Conservation (phyloP, 2,113 vertebrate genomes). For the Tachuris rubrigastra region DNA sequence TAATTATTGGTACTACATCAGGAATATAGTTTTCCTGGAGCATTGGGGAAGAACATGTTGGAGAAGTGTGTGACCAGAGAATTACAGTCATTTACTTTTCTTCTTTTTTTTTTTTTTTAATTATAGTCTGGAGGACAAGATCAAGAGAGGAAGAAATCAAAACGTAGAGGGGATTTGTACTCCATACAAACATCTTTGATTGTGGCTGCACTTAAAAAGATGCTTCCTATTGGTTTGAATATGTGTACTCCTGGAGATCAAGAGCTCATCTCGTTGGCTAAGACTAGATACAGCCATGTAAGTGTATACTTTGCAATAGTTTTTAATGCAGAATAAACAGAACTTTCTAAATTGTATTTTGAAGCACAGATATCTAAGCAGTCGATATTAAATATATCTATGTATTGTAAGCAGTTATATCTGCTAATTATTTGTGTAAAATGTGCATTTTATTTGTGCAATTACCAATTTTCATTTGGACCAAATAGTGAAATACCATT, state of each 20-base stretch:
- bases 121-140: slow-evolving; percentile 94
- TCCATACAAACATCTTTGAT: slow-evolving; percentile 98
- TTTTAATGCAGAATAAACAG: neutral
- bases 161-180: slow-evolving; percentile 93
- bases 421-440: neutral
- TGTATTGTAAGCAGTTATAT: neutral
- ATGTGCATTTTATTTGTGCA: neutral
- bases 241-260: slow-evolving; percentile 98
- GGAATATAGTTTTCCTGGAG: neutral
- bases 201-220: slow-evolving; percentile 96
- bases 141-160: slow-evolving; percentile 95
- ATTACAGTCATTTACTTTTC: neutral
- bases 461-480: neutral
- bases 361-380: neutral
- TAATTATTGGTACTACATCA: neutral
- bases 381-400: neutral
- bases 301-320: slow-evolving; percentile 41
- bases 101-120: slow-evolving; percentile 10
- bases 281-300: slow-evolving; percentile 88
- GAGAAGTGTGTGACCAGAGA: neutral
- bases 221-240: slow-evolving; percentile 97
- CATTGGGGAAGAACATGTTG: neutral
- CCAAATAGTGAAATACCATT: neutral
- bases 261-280: slow-evolving; percentile 94
- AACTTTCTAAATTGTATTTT: neutral